phyloP scores from a whole-genome alignment of 1,140 invertebrate species.

The Brachionus koreanus region DNA sequence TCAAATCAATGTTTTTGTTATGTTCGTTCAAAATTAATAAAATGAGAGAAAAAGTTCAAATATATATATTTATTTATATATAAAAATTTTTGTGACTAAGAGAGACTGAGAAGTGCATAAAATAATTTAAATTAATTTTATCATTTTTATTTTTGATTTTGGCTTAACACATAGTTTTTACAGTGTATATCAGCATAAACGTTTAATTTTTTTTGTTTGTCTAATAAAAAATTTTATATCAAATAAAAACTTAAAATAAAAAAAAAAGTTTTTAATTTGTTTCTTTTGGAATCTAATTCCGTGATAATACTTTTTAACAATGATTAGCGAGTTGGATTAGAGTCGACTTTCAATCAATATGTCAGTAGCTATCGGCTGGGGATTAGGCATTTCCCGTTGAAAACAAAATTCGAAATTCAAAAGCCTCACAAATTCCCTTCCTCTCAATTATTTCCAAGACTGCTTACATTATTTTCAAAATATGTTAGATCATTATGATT shows the following conservation, averaged over 20 bases:
- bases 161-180: background rate
- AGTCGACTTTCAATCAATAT: constrained; percentile 4
- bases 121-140: background rate
- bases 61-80: background rate
- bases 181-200: background rate
- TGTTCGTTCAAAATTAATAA: background rate
- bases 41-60: background rate
- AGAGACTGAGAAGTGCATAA: background rate
- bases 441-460: background rate
- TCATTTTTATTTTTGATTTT: background rate
- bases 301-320: background rate
- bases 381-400: constrained; percentile 1
- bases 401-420: background rate
- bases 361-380: background rate
- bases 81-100: background rate
- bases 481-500: background rate
- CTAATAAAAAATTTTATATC: background rate
- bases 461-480: background rate
- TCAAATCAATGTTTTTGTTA: background rate
- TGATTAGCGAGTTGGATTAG: background rate
- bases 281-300: background rate
- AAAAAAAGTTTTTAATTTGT: background rate
- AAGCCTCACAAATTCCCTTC: constrained; percentile 8
- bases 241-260: background rate
- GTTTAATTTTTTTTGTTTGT: background rate